Evolutionary conservation across 2,888 invertebrate species (phyloP).

Genomic region (Buathra laborator): DNA sequence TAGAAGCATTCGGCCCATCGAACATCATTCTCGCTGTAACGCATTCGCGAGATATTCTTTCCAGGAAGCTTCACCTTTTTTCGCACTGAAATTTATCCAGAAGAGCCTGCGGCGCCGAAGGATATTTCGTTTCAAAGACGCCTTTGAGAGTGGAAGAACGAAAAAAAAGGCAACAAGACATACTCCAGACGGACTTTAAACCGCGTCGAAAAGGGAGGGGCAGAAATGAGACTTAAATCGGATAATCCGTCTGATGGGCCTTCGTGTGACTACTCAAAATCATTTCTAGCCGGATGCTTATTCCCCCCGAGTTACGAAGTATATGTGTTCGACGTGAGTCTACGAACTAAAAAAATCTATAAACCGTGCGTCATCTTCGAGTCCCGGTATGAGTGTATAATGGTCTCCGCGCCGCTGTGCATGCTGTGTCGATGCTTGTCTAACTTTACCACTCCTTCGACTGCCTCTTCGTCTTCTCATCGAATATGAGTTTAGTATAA

Average conservation of each 20-base stretch:
- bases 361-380: slow-evolving; percentile 44
- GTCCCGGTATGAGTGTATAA: slow-evolving; percentile 35
- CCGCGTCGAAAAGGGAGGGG: slow-evolving; percentile 26
- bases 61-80: slow-evolving; percentile 1
- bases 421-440: slow-evolving; percentile 12
- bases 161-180: slow-evolving; percentile 26
- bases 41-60: slow-evolving; percentile 22
- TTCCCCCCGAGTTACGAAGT: slow-evolving; percentile 1
- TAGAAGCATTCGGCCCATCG: neutral
- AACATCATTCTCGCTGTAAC: slow-evolving; percentile 5
- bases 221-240: slow-evolving; percentile 51
- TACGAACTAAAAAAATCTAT: slow-evolving; percentile 26
- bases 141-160: slow-evolving; percentile 34
- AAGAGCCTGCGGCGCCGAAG: slow-evolving; percentile 41
- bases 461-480: neutral
- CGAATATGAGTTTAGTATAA: slow-evolving; percentile 10
- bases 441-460: neutral
- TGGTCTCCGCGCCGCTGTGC: slow-evolving; percentile 7
- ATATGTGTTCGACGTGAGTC: slow-evolving; percentile 25
- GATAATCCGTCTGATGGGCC: slow-evolving; percentile 65
- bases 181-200: slow-evolving; percentile 39
- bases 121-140: slow-evolving; percentile 64
- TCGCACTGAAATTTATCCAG: slow-evolving; percentile 37
- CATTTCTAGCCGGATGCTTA: slow-evolving; percentile 61
- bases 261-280: slow-evolving; percentile 50